A percentile compares a stretch with the other conserved stretches of the same genome.
Conservation (phyloP, 1,140 invertebrate genomes). For the Coptotermes formosanus region DNA sequence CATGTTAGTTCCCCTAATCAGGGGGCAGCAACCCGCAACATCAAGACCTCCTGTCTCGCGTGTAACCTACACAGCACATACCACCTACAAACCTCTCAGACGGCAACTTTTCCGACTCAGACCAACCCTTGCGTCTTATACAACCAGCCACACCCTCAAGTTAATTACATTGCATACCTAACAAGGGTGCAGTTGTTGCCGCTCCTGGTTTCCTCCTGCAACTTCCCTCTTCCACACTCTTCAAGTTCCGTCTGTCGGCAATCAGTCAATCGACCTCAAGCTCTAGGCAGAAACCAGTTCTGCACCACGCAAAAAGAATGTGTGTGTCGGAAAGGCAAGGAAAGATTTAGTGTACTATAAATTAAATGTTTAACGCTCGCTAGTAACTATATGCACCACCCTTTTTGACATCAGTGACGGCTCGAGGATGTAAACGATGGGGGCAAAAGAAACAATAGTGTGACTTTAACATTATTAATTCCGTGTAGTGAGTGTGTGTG, state of each 20-base stretch:
- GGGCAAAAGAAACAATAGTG: too few relatives aligned
- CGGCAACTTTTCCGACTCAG: background rate
- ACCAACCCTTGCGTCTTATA: slow-evolving; percentile 4
- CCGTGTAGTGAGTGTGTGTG: too few relatives aligned
- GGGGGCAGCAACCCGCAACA: background rate
- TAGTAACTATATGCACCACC: too few relatives aligned
- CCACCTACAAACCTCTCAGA: background rate
- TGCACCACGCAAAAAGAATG: background rate
- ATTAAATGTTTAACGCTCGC: too few relatives aligned
- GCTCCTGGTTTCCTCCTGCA: background rate
- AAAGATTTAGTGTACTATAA: too few relatives aligned
- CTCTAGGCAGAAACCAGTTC: background rate
- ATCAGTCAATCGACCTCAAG: background rate
- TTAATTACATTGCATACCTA: slow-evolving; percentile 33
- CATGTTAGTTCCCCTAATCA: background rate
- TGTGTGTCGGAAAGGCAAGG: too few relatives aligned
- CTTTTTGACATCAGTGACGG: too few relatives aligned
- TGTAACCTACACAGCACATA: background rate
- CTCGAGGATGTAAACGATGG: too few relatives aligned
- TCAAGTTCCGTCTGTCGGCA: background rate
- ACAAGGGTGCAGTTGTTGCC: background rate
- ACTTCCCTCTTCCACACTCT: background rate
- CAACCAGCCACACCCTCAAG: slow-evolving; percentile 27
- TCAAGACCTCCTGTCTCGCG: background rate
- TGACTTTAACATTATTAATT: too few relatives aligned